Evolutionary conservation across 2,113 vertebrate genomes (phyloP), one percentile per base, ranked within the genome.

Genomic region (Serilophus lunatus): DNA sequence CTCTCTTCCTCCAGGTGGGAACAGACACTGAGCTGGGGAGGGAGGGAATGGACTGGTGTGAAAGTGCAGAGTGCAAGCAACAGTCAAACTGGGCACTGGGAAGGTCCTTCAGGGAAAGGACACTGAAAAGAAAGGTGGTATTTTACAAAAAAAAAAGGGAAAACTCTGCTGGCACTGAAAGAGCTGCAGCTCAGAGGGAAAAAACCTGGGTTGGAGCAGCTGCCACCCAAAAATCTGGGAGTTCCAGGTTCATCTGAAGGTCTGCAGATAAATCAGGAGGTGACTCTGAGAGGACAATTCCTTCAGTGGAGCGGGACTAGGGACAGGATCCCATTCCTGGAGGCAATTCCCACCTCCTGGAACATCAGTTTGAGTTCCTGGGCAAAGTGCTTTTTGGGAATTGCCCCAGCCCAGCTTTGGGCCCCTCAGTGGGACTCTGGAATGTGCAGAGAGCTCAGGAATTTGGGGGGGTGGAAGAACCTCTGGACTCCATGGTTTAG

Each of bases 61-160:
- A 96, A 96, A 95, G 95, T 95, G 96, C 96, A 54, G 54, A 23
- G 92, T 95, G 96, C 95, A 56, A 85, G 28, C 22, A 83, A 88
- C 59, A 64, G n/a, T n/a, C 23, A 68, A 82, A 76, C 18, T 47
- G 71, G 13, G 10, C 20, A 63, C 8, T 60, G 10, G 9, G 3
- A 53, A 53, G 23, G 38, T 25, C 59, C n/a, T 65, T 51, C 18
- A 42, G 60, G 6, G 7, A 14, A 65, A 49, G 38, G 13, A 57
- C 35, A 10, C 4, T 14, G 3, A 9, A 25, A 50, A 24, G n/a
- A 31, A 8, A 0, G 5, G 12, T 45, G 18, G 7, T 45, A 18
- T 65, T 36, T 65, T 28, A 3, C 10, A 9, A 31, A 31, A 12
- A 26, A 65, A 76, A 40, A 17, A 25, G 25, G 74, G 49, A 79